Percentiles rank a stretch among this genome's conserved stretches.
These are phyloP conservation scores for Argyra leucocephala DNA, from an alignment of 2,888 invertebrate species.

Conservation along the genomic window DNA sequence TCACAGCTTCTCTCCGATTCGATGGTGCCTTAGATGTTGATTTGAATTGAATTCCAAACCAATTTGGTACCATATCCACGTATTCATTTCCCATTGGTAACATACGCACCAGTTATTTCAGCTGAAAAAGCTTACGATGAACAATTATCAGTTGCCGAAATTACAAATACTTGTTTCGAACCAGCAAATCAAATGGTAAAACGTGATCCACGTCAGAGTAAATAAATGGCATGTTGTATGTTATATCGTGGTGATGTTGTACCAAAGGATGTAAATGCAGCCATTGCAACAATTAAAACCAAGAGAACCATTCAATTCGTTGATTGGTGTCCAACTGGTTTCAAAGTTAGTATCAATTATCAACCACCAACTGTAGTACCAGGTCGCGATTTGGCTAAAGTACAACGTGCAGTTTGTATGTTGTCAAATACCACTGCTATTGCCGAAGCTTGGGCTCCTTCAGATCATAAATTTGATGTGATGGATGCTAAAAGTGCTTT, in stretches of 20 bases:
- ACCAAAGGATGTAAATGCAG: slow-evolving; percentile 80
- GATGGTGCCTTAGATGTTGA: slow-evolving; percentile 82
- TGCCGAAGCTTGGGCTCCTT: slow-evolving; percentile 87
- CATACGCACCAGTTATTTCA: slow-evolving; percentile 78
- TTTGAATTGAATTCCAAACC: slow-evolving; percentile 80
- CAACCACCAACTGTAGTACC: slow-evolving; percentile 84
- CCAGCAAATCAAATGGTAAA: slow-evolving; percentile 86
- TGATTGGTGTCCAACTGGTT: slow-evolving; percentile 79
- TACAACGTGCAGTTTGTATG: slow-evolving; percentile 89
- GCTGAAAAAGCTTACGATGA: slow-evolving; percentile 85
- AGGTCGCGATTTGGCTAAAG: slow-evolving; percentile 79
- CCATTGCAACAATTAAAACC: slow-evolving; percentile 82
- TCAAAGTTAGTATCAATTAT: slow-evolving; percentile 72
- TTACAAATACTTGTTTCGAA: slow-evolving; percentile 85
- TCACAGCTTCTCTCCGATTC: slow-evolving; percentile 78
- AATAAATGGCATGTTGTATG: slow-evolving; percentile 87
- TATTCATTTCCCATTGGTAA: slow-evolving; percentile 81
- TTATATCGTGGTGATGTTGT: slow-evolving; percentile 83
- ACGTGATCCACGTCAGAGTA: slow-evolving; percentile 76
- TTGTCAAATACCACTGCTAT: slow-evolving; percentile 88
- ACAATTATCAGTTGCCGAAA: slow-evolving; percentile 74
- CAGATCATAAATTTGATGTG: slow-evolving; percentile 85
- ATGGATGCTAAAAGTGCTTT: slow-evolving; percentile 90
- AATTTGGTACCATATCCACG: slow-evolving; percentile 84
- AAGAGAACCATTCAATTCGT: slow-evolving; percentile 88